phyloP scores from a whole-genome alignment of 2,888 invertebrate species.

The Napeogenes inachia region DNA sequence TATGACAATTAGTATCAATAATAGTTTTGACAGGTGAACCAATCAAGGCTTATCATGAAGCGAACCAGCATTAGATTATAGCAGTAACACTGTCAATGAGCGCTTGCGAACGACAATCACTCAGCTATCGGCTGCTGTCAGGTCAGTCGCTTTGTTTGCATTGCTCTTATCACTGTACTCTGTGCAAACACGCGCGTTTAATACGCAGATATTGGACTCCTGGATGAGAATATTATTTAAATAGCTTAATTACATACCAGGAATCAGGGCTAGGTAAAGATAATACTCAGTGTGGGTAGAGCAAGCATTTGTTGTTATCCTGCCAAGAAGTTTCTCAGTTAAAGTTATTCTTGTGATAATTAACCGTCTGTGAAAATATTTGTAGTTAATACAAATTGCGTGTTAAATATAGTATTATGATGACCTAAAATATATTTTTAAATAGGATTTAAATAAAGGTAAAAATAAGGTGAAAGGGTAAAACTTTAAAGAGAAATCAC shows the following conservation, averaged over 20 bases:
- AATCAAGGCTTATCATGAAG: slow-evolving; percentile 22
- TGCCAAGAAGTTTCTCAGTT: too few relatives aligned
- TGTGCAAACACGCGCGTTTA: slow-evolving; percentile 52
- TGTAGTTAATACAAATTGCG: too few relatives aligned
- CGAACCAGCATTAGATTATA: slow-evolving; percentile 36
- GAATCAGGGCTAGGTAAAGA: background rate
- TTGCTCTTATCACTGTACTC: slow-evolving; percentile 67
- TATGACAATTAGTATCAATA: slow-evolving; percentile 6
- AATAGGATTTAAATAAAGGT: too few relatives aligned
- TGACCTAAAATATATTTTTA: too few relatives aligned
- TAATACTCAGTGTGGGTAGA: too few relatives aligned
- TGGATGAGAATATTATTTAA: slow-evolving; percentile 12
- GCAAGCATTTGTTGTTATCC: too few relatives aligned
- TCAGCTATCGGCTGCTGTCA: slow-evolving; percentile 57
- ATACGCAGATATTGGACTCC: slow-evolving; percentile 15
- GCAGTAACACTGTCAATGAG: slow-evolving; percentile 42
- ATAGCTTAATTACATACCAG: background rate
- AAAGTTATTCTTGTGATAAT: too few relatives aligned
- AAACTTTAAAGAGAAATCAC: too few relatives aligned
- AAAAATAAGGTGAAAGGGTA: too few relatives aligned
- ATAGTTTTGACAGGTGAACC: slow-evolving; percentile 18
- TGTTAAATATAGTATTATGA: too few relatives aligned
- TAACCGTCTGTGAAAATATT: too few relatives aligned
- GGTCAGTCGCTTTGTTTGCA: slow-evolving; percentile 64
- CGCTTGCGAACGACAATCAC: slow-evolving; percentile 54